Evolutionary conservation across 2,113 vertebrate genomes (phyloP), one percentile per base, ranked within the genome.

Genomic region (Neopipo cinnamomea): DNA sequence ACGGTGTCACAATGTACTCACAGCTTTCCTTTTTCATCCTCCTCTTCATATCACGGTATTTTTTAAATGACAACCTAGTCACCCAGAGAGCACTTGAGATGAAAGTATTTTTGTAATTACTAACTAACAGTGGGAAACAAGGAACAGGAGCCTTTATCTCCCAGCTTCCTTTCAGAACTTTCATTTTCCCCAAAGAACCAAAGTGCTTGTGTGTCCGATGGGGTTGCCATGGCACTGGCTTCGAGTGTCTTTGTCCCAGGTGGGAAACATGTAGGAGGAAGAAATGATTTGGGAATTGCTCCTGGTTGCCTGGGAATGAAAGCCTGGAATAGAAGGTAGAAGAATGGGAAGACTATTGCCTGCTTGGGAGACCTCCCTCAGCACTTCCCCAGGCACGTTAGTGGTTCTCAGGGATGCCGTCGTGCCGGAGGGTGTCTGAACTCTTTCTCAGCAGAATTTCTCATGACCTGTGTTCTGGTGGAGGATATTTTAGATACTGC

Each of bases 281-380:
- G 95, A 98, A 97, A 98, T 99, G 55, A 98, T 98, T 98, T 97
- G 93, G 89, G 96, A 96, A 91, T 98, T 97, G 90, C 82, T 98
- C 96, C 96, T 97, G 97, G 98, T 98, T 98, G 98, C 98, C 97
- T 96, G 98, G 98, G 97, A 99, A 98, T 98, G 90, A 91, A 96
- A 67, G 75, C 66, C 70, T 93, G 95, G 96, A 97, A 89, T 10
- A 96, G 94, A 83, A 96, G 88, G 77, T 87, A n/a, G 79, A 92
- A 97, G 93, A 97, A 98, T 94, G 82, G 96, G 89, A 97, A 92
- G 95, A 95, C 87, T 97, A 56, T 96, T 95, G 91, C 93, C 77
- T 83, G 71, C 65, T 81, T 95, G 52, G 15, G 70, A 88, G 84
- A 92, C 85, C 88, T 96, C 93, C 75, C 91, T 91, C 77, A 27